Conservation (phyloP, 2,888 invertebrate genomes). For the Drosophila neotestacea region DNA sequence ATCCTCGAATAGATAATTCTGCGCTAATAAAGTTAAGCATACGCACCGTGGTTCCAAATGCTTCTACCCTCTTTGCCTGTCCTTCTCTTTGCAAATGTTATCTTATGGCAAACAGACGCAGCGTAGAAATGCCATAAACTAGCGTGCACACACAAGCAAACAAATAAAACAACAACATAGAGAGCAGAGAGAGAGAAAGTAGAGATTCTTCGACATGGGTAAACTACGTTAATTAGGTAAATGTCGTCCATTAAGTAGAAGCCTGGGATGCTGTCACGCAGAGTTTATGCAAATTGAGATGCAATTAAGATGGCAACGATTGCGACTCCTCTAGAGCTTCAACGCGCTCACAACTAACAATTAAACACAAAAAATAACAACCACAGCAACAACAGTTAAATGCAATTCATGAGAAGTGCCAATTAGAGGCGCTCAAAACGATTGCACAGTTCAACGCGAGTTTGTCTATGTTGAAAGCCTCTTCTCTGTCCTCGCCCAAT, state of each 20-base stretch:
- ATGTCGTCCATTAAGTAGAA: constrained; percentile 66
- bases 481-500: constrained; percentile 48
- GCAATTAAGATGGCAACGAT: constrained; percentile 57
- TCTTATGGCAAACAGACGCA: constrained; percentile 73
- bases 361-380: constrained; percentile 29
- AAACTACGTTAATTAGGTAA: constrained; percentile 71
- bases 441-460: constrained; percentile 21
- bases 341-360: constrained; percentile 27
- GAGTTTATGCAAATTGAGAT: constrained; percentile 76
- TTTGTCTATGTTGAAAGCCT: constrained; percentile 7
- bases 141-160: constrained; percentile 39
- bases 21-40: constrained; percentile 75
- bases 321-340: neutral
- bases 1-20: constrained; percentile 63
- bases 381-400: constrained; percentile 24
- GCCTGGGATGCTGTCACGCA: constrained; percentile 40
- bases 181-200: constrained; percentile 1
- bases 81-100: constrained; percentile 53
- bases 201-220: constrained; percentile 44
- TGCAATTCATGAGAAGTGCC: constrained; percentile 54
- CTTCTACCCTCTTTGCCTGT: neutral
- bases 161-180: constrained; percentile 40
- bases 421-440: constrained; percentile 61
- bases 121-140: constrained; percentile 56
- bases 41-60: constrained; percentile 65